Percentiles rank a stretch among this genome's conserved stretches.
phyloP scores from a whole-genome alignment of 1,140 invertebrate species.

The Nasonia giraulti region DNA sequence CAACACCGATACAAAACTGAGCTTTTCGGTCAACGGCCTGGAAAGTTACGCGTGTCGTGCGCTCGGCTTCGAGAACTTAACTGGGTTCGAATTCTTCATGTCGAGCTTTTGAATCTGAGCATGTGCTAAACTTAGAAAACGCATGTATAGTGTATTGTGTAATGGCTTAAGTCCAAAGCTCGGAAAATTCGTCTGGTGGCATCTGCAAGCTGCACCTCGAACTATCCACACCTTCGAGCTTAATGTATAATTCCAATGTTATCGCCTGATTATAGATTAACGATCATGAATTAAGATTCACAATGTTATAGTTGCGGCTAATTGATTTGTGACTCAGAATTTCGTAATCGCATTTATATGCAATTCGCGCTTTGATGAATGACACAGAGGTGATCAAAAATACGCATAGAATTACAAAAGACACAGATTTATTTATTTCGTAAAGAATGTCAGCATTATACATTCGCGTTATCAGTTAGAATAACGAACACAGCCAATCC shows the following conservation, averaged over 20 bases:
- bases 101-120: background rate
- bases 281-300: background rate
- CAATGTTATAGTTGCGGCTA: background rate
- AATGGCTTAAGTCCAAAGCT: background rate
- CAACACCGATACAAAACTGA: background rate
- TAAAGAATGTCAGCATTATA: slow-evolving; percentile 45
- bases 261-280: background rate
- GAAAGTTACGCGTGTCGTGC: background rate
- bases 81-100: background rate
- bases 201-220: background rate
- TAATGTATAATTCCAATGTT: background rate
- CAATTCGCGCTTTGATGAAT: background rate
- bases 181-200: background rate
- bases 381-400: background rate
- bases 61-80: background rate
- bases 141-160: background rate
- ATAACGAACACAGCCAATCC: slow-evolving; percentile 49
- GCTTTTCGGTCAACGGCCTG: background rate
- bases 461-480: slow-evolving; percentile 40
- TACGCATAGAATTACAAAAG: slow-evolving; percentile 27
- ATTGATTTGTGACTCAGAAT: background rate
- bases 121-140: slow-evolving; percentile 1
- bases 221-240: background rate
- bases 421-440: slow-evolving; percentile 37
- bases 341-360: background rate